Evolutionary conservation across 2,888 invertebrate genomes (phyloP).

Genomic region (Pammene fasciana): DNA sequence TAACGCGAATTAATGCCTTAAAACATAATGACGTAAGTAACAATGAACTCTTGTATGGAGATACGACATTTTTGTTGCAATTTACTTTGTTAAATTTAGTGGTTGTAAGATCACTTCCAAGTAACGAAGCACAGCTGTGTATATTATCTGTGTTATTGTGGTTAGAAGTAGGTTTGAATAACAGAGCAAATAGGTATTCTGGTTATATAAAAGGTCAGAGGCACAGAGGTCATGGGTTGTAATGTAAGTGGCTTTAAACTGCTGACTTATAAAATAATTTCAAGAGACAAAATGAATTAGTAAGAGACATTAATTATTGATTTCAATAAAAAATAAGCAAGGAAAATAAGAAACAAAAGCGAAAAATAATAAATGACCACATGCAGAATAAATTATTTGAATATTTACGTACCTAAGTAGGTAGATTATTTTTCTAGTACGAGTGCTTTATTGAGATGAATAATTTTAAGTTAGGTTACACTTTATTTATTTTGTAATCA

Average conservation of each 20-base stretch:
- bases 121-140: slow-evolving; percentile 16
- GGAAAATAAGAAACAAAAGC: too few species aligned
- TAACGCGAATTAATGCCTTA: not conserved
- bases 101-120: slow-evolving; percentile 23
- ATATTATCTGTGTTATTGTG: slow-evolving; percentile 20
- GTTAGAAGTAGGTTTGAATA: not conserved
- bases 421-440: too few species aligned
- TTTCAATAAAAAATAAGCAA: too few species aligned
- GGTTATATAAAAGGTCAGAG: not conserved
- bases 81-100: slow-evolving; percentile 19
- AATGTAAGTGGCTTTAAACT: not conserved
- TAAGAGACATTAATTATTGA: too few species aligned
- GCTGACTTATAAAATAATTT: too few species aligned
- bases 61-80: not conserved
- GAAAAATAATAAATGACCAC: too few species aligned
- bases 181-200: not conserved
- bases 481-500: too few species aligned
- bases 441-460: too few species aligned
- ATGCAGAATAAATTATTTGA: too few species aligned
- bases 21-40: not conserved
- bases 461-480: too few species aligned
- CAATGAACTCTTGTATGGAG: not conserved
- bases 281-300: too few species aligned
- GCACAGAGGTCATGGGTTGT: not conserved
- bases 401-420: too few species aligned